Conservation (phyloP, 2,113 vertebrate genomes). For the Hemibagrus wyckioides region DNA sequence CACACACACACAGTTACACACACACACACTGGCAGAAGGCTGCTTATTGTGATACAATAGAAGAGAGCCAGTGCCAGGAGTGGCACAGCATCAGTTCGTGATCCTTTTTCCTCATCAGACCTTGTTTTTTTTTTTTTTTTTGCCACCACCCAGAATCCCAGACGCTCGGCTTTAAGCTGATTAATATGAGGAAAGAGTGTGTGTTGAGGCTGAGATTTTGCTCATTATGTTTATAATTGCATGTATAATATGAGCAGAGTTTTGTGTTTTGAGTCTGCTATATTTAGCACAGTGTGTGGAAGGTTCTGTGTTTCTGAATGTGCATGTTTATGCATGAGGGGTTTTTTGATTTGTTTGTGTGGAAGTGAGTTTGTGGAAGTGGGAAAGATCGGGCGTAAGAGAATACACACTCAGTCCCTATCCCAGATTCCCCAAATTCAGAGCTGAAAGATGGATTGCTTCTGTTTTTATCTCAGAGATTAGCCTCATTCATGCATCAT, state of each 20-base stretch:
- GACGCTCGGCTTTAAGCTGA: slow-evolving; percentile 48
- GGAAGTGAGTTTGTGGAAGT: slow-evolving; percentile 18
- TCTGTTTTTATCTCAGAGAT: slow-evolving; percentile 33
- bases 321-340: slow-evolving; percentile 10
- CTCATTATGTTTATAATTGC: slow-evolving; percentile 36
- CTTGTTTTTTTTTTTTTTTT: slow-evolving; percentile 8
- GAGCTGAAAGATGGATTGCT: slow-evolving; percentile 42
- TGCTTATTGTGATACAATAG: slow-evolving; percentile 40
- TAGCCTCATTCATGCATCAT: slow-evolving; percentile 37
- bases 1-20: neutral
- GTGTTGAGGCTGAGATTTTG: slow-evolving; percentile 34
- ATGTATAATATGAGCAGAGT: slow-evolving; percentile 20
- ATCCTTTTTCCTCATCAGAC: slow-evolving; percentile 45
- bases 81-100: neutral
- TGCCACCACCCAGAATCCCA: slow-evolving; percentile 31
- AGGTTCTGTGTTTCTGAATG: slow-evolving; percentile 5
- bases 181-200: slow-evolving; percentile 45
- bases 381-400: slow-evolving; percentile 2
- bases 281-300: slow-evolving; percentile 15
- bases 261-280: slow-evolving; percentile 15
- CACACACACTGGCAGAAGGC: slow-evolving; percentile 14
- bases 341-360: slow-evolving; percentile 22
- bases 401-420: neutral
- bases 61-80: slow-evolving; percentile 11
- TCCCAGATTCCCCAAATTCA: slow-evolving; percentile 10